Evolutionary conservation across 37 sponge, comb jelly and placozoan genomes (phyloP).

Genomic region (Aphrocallistes beatrix): DNA sequence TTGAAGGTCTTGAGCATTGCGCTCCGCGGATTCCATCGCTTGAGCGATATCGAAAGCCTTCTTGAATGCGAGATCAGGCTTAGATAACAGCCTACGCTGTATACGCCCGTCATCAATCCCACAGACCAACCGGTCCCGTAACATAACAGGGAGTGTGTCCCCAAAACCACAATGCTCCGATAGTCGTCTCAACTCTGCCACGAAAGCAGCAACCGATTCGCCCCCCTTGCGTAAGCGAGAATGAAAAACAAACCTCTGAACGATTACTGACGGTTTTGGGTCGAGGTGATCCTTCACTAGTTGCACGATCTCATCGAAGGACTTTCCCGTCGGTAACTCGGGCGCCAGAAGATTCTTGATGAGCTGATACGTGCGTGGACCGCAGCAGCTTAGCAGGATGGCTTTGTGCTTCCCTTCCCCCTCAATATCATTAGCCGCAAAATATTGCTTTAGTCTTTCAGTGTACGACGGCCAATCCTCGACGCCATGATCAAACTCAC

Average conservation of each 20-base stretch:
- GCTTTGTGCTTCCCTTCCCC: neutral
- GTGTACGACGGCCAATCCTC: slow-evolving; percentile 5
- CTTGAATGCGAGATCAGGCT: slow-evolving; percentile 16
- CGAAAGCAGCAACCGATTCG: slow-evolving; percentile 18
- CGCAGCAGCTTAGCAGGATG: neutral
- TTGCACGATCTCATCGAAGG: slow-evolving; percentile 6
- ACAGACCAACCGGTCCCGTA: slow-evolving; percentile 25
- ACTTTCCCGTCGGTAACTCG: neutral
- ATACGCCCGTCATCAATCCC: neutral
- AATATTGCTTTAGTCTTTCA: neutral
- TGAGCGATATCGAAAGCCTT: slow-evolving; percentile 24
- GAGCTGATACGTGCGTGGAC: neutral
- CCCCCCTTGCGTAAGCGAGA: too few species aligned
- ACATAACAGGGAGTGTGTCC: slow-evolving; percentile 1
- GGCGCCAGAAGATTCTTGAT: neutral
- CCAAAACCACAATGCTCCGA: slow-evolving; percentile 28
- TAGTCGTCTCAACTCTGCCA: slow-evolving; percentile 2
- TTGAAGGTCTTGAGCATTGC: slow-evolving; percentile 18
- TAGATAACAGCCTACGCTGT: slow-evolving; percentile 24
- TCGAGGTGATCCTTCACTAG: neutral
- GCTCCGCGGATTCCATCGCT: slow-evolving; percentile 31
- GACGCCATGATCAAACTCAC: neutral
- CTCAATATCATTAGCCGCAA: slow-evolving; percentile 7
- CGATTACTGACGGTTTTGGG: slow-evolving; percentile 24
- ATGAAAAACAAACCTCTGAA: slow-evolving; percentile 19